Evolutionary conservation across 2,888 invertebrate species (phyloP), one percentile per base, ranked within the genome.

Genomic region (Sarcophaga subvicina): DNA sequence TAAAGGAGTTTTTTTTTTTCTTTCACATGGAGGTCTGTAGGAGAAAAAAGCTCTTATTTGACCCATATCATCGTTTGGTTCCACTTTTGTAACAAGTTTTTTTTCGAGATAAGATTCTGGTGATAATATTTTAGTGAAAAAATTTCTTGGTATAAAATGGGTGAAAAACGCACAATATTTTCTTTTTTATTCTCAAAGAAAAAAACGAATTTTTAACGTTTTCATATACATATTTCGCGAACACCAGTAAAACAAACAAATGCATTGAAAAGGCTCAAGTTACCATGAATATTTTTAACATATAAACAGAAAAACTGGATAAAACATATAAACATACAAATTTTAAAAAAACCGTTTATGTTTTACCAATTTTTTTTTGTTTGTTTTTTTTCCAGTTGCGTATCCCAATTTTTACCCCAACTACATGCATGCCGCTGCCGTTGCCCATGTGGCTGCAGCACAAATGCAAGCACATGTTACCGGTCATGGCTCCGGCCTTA

Each of bases 371-470:
- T 63, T 49, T 66, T 64, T 59, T 54, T 83, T 14, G 17, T 14
- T 22, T 22, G 22, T 22, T 22, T 63, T 49, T 66, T 54, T 73
- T 79, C 47, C 93, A 95, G 95, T 96, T 92, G 96, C 96, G 64
- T 96, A 96, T 91, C 96, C 96, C 54, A 95, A 95, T 88, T 94
- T 96, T 71, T 96, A 96, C 91, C 96, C 96, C 14, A 95, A 95
- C 83, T 96, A 96, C 92, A 95, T 97, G 90, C 95, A 96, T 89
- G 96, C 97, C 66, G 96, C 97, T 86, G 96, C 96, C n/a, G 95
- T 96, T 62, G 96, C 96, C n/a, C 96, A 96, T 71, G 95, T 96
- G 11, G 96, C 97, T 4, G 95, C 95, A 76, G 94, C 95, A n/a
- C 94, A 92, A 91, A 93, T 94, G 93, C 95, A 95, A 90, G 95